Percentiles rank a stretch among this genome's conserved stretches.
Conservation (phyloP, 2,113 vertebrate species). For the Macrotus californicus region DNA sequence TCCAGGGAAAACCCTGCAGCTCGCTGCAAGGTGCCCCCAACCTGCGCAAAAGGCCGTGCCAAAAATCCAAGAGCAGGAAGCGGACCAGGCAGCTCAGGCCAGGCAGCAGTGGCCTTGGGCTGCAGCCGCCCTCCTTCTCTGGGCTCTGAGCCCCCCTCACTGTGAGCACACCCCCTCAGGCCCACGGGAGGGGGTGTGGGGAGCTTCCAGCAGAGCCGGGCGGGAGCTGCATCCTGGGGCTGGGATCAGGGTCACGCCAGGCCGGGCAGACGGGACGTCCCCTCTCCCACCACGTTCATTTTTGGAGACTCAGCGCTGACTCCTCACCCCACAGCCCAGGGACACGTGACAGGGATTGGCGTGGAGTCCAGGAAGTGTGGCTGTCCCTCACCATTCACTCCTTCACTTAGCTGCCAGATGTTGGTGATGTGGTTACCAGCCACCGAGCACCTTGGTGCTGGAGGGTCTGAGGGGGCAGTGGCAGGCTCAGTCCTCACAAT, state of each 20-base stretch:
- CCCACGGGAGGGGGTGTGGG: neutral
- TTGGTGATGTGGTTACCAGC: no score
- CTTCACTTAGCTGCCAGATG: no score
- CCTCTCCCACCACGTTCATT: rapidly evolving
- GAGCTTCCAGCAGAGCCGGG: neutral
- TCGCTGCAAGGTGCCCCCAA: neutral
- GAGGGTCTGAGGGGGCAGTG: neutral
- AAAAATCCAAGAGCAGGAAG: neutral
- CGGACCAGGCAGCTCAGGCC: neutral
- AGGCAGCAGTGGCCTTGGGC: neutral
- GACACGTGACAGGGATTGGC: rapidly evolving
- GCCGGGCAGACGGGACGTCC: rapidly evolving
- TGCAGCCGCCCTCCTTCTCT: neutral
- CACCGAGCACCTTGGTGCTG: neutral
- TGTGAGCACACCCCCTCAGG: slow-evolving; percentile 26
- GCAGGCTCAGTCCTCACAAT: neutral
- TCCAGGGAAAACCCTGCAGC: neutral
- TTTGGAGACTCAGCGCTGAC: neutral
- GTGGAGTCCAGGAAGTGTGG: rapidly evolving
- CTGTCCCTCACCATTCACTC: neutral
- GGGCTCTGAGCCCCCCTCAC: neutral
- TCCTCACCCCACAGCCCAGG: neutral
- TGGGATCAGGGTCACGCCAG: neutral
- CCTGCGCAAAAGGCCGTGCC: neutral
- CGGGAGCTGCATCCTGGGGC: neutral